Percentiles rank a stretch among this genome's conserved stretches.
phyloP scores from a whole-genome alignment of 53 echinoderm and acorn worm genomes.

The Echinometra lucunter region DNA sequence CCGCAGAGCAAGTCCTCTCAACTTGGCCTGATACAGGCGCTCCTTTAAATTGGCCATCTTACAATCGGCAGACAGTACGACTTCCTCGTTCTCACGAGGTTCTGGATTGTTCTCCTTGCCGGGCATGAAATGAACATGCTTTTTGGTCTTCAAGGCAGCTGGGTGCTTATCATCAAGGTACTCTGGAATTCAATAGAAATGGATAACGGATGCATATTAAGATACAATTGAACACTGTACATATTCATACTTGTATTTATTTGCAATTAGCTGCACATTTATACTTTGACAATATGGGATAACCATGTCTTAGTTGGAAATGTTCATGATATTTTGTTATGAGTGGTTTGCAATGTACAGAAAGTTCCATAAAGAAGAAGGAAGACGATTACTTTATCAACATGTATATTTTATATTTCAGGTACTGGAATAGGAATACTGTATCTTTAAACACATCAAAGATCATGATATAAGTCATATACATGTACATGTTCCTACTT shows the following conservation, averaged over 20 bases:
- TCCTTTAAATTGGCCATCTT: constrained; percentile 84
- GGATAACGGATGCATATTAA: background rate
- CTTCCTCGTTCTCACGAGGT: background rate
- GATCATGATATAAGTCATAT: background rate
- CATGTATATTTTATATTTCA: background rate
- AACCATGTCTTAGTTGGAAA: background rate
- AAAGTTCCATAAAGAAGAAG: background rate
- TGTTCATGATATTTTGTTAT: background rate
- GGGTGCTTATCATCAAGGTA: constrained; percentile 86
- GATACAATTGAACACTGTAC: background rate
- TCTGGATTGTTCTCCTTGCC: constrained; percentile 85
- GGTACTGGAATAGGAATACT: background rate
- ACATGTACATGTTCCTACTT: background rate
- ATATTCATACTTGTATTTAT: background rate
- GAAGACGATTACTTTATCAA: too few relatives aligned
- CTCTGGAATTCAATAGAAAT: constrained; percentile 28
- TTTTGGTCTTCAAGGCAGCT: constrained; percentile 67
- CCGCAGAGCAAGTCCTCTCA: constrained; percentile 83
- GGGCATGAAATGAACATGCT: constrained; percentile 84
- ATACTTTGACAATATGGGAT: background rate
- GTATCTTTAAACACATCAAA: background rate
- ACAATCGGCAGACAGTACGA: background rate
- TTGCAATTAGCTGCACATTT: background rate
- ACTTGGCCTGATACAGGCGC: constrained; percentile 91
- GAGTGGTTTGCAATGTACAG: background rate